A percentile compares a stretch with the other conserved stretches of the same genome.
Conservation (phyloP, 2,888 invertebrate genomes). For the Nemotelus pantherinus region DNA sequence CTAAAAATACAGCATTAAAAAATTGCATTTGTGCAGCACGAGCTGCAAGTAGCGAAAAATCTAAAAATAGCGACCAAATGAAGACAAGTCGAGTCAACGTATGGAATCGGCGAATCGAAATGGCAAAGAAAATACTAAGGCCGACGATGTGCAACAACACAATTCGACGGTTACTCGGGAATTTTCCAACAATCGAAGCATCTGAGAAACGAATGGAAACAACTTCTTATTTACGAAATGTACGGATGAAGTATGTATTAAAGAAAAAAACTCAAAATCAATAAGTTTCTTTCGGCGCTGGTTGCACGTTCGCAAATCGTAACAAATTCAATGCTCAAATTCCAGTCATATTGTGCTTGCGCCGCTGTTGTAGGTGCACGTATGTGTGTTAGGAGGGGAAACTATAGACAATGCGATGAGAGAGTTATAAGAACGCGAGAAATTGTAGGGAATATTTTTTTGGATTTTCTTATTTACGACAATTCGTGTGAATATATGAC, state of each 20-base stretch:
- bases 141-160: not conserved
- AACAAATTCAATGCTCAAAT: conserved; percentile 17
- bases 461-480: conserved; percentile 10
- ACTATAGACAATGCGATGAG: not conserved
- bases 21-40: not conserved
- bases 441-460: not conserved
- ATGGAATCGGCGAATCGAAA: conserved; percentile 23
- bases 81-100: not conserved
- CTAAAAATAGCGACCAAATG: conserved; percentile 34
- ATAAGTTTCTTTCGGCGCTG: conserved; percentile 48
- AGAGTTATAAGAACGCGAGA: not conserved
- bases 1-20: conserved; percentile 65
- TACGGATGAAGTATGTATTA: too few relatives aligned
- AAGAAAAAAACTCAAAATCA: conserved; percentile 47
- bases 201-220: too few relatives aligned
- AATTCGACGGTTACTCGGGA: conserved; percentile 8
- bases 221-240: too few relatives aligned
- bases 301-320: conserved; percentile 40
- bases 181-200: too few relatives aligned
- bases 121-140: conserved; percentile 19
- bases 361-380: not conserved
- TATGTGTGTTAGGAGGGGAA: conserved; percentile 30
- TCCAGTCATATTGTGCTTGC: not conserved
- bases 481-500: too few relatives aligned
- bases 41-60: not conserved